Percentiles rank a stretch among this genome's conserved stretches.
phyloP scores from a whole-genome alignment of 2,888 invertebrate genomes.

The Coelopa pilipes region DNA sequence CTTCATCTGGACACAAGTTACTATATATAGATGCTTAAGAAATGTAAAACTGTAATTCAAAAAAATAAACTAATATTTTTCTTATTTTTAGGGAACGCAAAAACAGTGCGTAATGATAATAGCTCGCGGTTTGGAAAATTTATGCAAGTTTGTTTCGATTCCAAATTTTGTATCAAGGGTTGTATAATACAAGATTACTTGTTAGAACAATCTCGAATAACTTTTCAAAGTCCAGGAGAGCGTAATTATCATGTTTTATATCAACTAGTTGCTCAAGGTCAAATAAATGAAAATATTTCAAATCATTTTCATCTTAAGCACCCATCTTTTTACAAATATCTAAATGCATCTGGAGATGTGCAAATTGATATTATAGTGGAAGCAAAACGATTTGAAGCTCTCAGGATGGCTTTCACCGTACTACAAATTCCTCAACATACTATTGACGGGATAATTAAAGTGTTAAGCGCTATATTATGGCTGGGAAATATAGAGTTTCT shows the following conservation, averaged over 20 bases:
- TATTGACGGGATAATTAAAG: conserved; percentile 90
- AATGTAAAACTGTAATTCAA: too few species aligned
- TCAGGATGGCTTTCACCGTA: conserved; percentile 88
- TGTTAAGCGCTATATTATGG: conserved; percentile 89
- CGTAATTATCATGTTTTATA: conserved; percentile 94
- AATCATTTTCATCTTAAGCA: conserved; percentile 79
- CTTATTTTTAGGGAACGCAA: conserved; percentile 81
- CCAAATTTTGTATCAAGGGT: conserved; percentile 88
- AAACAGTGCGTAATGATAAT: conserved; percentile 92
- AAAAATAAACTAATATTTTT: conserved; percentile 22
- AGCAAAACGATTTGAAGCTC: conserved; percentile 80
- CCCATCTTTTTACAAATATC: conserved; percentile 82
- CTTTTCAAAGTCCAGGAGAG: conserved; percentile 87
- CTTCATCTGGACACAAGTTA: too few species aligned
- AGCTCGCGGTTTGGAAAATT: conserved; percentile 95
- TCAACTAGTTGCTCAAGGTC: conserved; percentile 87
- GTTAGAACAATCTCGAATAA: conserved; percentile 89
- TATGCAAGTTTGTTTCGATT: conserved; percentile 92
- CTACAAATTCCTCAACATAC: conserved; percentile 86
- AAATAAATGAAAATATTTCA: conserved; percentile 80
- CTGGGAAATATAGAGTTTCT: conserved; percentile 86
- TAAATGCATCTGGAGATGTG: conserved; percentile 82
- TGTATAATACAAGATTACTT: conserved; percentile 92
- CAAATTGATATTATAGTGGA: conserved; percentile 75
- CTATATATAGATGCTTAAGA: too few species aligned